Base-by-base conservation (phyloP, 2,113 vertebrate genomes). In the Poicephalus meyeri region DNA sequence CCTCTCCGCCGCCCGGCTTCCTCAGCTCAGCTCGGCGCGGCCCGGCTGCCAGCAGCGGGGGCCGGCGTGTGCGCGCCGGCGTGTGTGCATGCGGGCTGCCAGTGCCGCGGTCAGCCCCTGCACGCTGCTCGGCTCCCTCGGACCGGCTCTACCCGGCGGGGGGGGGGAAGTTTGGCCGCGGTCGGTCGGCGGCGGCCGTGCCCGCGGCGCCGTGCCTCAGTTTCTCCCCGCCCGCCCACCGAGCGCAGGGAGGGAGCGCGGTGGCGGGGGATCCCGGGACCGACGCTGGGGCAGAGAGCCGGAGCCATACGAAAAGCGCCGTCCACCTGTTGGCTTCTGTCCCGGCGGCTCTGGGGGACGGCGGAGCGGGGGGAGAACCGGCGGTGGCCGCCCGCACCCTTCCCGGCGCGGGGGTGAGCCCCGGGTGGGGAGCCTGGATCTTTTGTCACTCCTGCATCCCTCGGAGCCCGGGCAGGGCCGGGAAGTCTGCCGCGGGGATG, bases 281-380 rank as follows among this genome's bases (percentile, higher is more conserved):
- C 93, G 91, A 73, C 60, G 71, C 71, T 39, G 53, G 26, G 29
- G 71, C 58, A 58, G 33, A 56, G 55, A 7, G 33, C 33, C 55
- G 13, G 33, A 25, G 50, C 50, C 15, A 14, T 46, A 28, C 47
- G 50, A 96, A 96, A 96, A 56, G 93, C 95, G 61, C 86, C 82
- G 96, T 96, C 97, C 97, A 98, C 98, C 97, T 98, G 98, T 98
- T 98, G 98, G 96, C 97, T 98, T 79, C 97, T 80, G 95, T 97
- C 97, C 96, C 91, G 94, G 89, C 94, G 93, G 82, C 92, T 96
- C 90, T 93, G 39, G 9, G 47, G 60, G 95, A 92, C 89, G 87
- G 89, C 91, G 61, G 89, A 87, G 96, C 92, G 91, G 95, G 83
- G 96, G 95, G 81, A 94, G 95, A 93, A 93, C 69, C 46, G 35